Conservation (phyloP, 1,140 invertebrate genomes). For the Copidosoma floridanum region DNA sequence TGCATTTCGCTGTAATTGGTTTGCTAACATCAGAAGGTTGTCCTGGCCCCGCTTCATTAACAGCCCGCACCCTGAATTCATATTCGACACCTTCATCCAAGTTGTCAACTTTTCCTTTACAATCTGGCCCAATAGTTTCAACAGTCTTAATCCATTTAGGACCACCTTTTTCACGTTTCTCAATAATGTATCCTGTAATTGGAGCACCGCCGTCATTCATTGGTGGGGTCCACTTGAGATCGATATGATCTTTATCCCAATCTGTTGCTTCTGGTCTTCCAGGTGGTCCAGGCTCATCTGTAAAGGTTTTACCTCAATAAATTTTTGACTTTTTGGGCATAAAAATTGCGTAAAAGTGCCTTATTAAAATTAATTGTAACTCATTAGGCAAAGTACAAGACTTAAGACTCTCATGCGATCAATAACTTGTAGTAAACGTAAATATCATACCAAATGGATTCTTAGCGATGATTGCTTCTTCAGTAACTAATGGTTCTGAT, state of each 20-base stretch:
- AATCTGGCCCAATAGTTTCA: constrained; percentile 74
- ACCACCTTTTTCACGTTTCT: constrained; percentile 86
- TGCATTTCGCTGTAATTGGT: constrained; percentile 77
- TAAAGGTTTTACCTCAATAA: constrained; percentile 24
- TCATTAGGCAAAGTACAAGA: not conserved
- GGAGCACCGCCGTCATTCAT: constrained; percentile 88
- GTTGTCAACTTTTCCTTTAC: constrained; percentile 75
- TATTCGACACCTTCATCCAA: constrained; percentile 84
- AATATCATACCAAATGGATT: constrained; percentile 86
- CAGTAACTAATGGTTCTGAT: constrained; percentile 87
- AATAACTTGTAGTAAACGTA: not conserved
- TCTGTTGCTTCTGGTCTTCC: constrained; percentile 85
- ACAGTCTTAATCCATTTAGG: constrained; percentile 83
- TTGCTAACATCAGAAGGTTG: constrained; percentile 74
- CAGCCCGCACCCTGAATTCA: constrained; percentile 83
- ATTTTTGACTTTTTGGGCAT: not conserved
- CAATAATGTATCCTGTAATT: constrained; percentile 89
- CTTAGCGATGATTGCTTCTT: constrained; percentile 89
- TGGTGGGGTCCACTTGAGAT: constrained; percentile 88
- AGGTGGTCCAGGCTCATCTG: constrained; percentile 88
- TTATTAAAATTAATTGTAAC: constrained; percentile 15
- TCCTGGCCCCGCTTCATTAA: constrained; percentile 77
- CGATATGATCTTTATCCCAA: constrained; percentile 94
- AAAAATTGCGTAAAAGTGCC: no score
- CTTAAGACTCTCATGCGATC: no score